Conservation (phyloP, 2,888 invertebrate genomes). For the Bugula neritina region DNA sequence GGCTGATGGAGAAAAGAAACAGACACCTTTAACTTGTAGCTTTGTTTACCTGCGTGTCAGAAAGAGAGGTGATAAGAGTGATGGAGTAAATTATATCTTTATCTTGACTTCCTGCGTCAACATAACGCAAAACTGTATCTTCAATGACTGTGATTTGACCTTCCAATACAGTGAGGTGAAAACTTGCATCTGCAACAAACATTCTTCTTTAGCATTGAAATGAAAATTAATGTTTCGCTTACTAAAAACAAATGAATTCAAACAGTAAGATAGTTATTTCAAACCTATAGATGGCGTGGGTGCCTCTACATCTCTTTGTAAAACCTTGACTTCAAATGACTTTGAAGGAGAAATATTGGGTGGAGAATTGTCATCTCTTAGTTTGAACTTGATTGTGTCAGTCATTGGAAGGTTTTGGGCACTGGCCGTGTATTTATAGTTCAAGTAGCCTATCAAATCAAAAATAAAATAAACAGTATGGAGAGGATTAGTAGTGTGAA, state of each 20-base stretch:
- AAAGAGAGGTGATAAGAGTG: constrained; percentile 42
- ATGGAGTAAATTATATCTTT: constrained; percentile 40
- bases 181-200: constrained; percentile 3
- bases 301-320: constrained; percentile 48
- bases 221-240: too few relatives aligned
- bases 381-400: constrained; percentile 42
- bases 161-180: constrained; percentile 45
- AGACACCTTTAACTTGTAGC: too few relatives aligned
- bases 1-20: too few relatives aligned
- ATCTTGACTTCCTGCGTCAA: constrained; percentile 45
- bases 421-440: constrained; percentile 45
- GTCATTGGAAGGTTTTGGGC: constrained; percentile 37
- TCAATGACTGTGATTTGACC: constrained; percentile 43
- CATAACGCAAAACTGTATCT: constrained; percentile 40
- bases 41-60: constrained; percentile 36
- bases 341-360: constrained; percentile 46
- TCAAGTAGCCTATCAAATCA: neutral
- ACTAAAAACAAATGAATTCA: too few relatives aligned
- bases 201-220: too few relatives aligned
- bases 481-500: too few relatives aligned
- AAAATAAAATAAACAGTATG: too few relatives aligned
- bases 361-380: constrained; percentile 44
- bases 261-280: neutral
- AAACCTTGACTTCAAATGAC: constrained; percentile 44
- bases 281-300: constrained; percentile 42